Evolutionary conservation across 2,113 vertebrate species (phyloP).

Genomic region (Lipotes vexillifer): DNA sequence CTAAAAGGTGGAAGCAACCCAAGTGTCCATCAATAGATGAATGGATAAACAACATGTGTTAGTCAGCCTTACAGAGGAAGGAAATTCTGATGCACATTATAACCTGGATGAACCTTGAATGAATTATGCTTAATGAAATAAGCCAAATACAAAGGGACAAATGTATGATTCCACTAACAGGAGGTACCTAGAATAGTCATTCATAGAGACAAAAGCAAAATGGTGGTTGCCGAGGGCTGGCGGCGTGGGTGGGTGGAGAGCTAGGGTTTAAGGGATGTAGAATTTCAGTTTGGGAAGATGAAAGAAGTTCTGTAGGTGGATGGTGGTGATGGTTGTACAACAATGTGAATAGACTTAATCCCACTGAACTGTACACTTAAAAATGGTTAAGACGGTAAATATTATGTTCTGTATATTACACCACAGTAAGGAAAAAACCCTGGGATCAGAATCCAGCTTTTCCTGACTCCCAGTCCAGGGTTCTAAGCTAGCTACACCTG

Average conservation of each 20-base stretch:
- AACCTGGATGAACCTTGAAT: not conserved
- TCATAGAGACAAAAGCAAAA: not conserved
- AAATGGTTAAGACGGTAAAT: not conserved
- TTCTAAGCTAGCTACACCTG: not conserved
- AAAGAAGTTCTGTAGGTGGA: not conserved
- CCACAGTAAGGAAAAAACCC: not conserved
- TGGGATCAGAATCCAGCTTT: not conserved
- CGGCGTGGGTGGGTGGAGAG: too few relatives aligned
- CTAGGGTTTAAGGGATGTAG: not conserved
- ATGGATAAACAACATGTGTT: not conserved
- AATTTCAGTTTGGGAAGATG: not conserved
- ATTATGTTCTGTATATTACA: not conserved
- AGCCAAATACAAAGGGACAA: not conserved
- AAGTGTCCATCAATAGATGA: not conserved
- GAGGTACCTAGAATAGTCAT: not conserved
- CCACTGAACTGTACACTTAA: not conserved
- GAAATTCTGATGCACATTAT: not conserved
- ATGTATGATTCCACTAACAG: not conserved
- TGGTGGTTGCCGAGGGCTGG: not conserved
- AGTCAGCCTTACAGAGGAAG: not conserved
- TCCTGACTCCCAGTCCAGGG: not conserved
- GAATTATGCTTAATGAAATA: not conserved
- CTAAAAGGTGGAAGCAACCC: not conserved
- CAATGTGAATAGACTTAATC: not conserved
- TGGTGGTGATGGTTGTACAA: not conserved